Conservation (phyloP, 2,113 vertebrate genomes). For the Bujurquina vittata region DNA sequence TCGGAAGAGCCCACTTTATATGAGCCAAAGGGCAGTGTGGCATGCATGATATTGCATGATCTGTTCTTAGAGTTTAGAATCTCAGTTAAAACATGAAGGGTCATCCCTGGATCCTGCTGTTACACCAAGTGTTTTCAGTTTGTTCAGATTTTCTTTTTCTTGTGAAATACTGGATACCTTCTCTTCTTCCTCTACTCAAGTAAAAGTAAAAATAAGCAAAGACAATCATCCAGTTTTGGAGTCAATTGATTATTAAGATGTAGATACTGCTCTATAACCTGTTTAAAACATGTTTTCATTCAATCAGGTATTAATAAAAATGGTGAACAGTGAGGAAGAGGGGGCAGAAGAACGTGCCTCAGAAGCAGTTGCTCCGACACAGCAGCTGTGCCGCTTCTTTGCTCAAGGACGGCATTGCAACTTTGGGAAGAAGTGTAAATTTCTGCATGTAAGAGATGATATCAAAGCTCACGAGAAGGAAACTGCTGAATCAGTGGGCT, state of each 20-base stretch:
- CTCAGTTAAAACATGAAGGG: too few species aligned
- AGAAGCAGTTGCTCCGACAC: slow-evolving; percentile 8
- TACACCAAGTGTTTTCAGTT: too few species aligned
- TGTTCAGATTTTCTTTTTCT: too few species aligned
- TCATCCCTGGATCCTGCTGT: too few species aligned
- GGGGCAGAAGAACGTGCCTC: not conserved
- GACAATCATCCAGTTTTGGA: too few species aligned
- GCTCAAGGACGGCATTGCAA: slow-evolving; percentile 80
- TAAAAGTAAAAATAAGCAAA: too few species aligned
- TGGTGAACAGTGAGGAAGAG: slow-evolving; percentile 43
- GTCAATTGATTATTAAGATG: not conserved
- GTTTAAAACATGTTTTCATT: not conserved
- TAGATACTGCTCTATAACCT: not conserved
- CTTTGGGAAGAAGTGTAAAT: slow-evolving; percentile 80
- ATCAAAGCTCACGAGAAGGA: slow-evolving; percentile 26
- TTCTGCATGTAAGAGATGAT: slow-evolving; percentile 73
- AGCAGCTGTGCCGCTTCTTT: slow-evolving; percentile 79
- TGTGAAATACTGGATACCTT: too few species aligned
- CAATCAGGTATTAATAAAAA: slow-evolving; percentile 33
- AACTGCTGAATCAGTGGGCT: not conserved
- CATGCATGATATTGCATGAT: not conserved
- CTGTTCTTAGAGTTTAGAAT: not conserved
- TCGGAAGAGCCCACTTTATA: not conserved
- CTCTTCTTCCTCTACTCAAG: too few species aligned
- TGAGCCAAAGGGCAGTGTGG: not conserved